Percentiles rank a stretch among this genome's conserved stretches.
phyloP scores from a whole-genome alignment of 2,797 vertebrate species.

The Labroides dimidiatus region DNA sequence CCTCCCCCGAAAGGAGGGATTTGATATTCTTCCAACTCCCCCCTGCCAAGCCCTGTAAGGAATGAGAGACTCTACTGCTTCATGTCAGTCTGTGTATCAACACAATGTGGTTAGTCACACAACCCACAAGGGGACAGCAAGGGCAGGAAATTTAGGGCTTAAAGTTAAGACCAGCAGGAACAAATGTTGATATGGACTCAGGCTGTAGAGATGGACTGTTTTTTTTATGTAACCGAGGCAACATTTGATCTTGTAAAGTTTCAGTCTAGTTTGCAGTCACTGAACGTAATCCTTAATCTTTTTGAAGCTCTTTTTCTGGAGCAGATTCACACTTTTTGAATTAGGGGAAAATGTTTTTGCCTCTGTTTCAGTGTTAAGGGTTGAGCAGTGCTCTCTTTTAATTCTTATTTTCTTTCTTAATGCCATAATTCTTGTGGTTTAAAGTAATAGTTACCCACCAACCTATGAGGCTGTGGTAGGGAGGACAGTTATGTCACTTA shows the following conservation, averaged over 20 bases:
- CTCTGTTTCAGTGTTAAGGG: neutral
- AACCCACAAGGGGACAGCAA: too few species aligned
- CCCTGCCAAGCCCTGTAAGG: neutral
- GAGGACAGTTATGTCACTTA: neutral
- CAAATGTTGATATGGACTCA: neutral
- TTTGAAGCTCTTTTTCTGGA: neutral
- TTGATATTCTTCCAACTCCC: constrained; percentile 4
- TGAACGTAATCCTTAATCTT: too few species aligned
- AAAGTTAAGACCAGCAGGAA: neutral
- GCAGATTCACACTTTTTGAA: neutral
- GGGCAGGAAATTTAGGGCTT: neutral
- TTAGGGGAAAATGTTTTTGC: neutral
- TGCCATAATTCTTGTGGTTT: neutral
- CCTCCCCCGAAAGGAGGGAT: neutral
- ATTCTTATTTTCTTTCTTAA: neutral
- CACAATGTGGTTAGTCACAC: neutral
- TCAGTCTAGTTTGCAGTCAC: neutral
- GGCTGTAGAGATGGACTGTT: neutral
- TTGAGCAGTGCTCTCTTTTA: neutral
- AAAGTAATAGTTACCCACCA: neutral
- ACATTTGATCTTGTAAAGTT: neutral
- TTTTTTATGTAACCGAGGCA: neutral
- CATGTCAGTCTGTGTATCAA: neutral
- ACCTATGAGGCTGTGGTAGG: neutral
- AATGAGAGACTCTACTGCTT: neutral